Evolutionary conservation across 2,888 invertebrate species (phyloP).

Genomic region (Cryptus viduatorius): DNA sequence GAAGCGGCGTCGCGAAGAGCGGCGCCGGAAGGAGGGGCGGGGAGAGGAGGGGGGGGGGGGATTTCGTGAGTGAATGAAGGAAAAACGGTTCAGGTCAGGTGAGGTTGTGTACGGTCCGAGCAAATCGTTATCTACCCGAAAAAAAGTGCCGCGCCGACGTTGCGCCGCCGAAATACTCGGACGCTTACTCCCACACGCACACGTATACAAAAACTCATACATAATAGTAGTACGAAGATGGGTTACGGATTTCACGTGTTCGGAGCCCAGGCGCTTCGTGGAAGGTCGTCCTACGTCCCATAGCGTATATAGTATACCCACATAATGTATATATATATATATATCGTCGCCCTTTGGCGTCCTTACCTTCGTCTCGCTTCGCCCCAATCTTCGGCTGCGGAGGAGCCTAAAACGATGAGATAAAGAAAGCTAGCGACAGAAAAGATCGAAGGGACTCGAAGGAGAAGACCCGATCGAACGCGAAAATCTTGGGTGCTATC

Average conservation of each 20-base stretch:
- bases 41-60: neutral
- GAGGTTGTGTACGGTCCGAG: slow-evolving; percentile 27
- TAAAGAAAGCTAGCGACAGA: slow-evolving; percentile 9
- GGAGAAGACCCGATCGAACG: slow-evolving; percentile 74
- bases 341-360: slow-evolving; percentile 11
- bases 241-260: slow-evolving; percentile 68
- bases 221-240: slow-evolving; percentile 48
- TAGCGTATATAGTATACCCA: neutral
- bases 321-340: neutral
- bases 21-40: neutral
- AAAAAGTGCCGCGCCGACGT: slow-evolving; percentile 32
- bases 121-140: slow-evolving; percentile 64
- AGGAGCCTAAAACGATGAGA: slow-evolving; percentile 29
- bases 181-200: slow-evolving; percentile 54
- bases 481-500: slow-evolving; percentile 76
- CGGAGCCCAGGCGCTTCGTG: slow-evolving; percentile 56
- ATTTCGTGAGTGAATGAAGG: slow-evolving; percentile 54
- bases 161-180: slow-evolving; percentile 27
- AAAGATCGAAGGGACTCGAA: slow-evolving; percentile 15
- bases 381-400: slow-evolving; percentile 11
- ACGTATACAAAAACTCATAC: slow-evolving; percentile 15
- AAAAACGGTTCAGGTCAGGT: slow-evolving; percentile 45
- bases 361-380: slow-evolving; percentile 38
- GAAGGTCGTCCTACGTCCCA: slow-evolving; percentile 74
- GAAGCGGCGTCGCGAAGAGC: slow-evolving; percentile 33